These are phyloP conservation scores for Brachyptera risi DNA, from an alignment of 2,888 invertebrate genomes.

Conservation along the genomic window DNA sequence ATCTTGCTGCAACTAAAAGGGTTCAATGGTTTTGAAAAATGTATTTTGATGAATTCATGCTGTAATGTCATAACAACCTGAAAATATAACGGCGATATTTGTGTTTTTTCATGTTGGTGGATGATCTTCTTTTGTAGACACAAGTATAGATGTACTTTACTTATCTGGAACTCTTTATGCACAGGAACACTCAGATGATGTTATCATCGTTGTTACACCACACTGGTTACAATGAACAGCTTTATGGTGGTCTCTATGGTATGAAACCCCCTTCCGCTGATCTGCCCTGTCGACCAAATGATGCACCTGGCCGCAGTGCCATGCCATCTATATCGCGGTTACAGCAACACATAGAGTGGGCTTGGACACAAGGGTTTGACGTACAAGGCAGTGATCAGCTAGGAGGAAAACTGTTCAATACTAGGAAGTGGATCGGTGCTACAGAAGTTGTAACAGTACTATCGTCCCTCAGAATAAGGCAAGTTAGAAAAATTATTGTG, in stretches of 20 bases:
- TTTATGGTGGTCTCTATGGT: conserved; percentile 39
- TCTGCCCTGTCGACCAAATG: conserved; percentile 27
- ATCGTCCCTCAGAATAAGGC: conserved; percentile 76
- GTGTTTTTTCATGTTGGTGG: no score
- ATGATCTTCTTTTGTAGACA: no score
- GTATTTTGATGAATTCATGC: no score
- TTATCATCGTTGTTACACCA: conserved; percentile 73
- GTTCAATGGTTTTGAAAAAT: no score
- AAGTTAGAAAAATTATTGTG: no score
- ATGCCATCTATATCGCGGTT: conserved; percentile 83
- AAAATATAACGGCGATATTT: no score
- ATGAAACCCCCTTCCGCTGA: conserved; percentile 9
- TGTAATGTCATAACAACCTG: no score
- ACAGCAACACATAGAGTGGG: conserved; percentile 78
- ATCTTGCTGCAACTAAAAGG: no score
- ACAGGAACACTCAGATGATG: conserved; percentile 85
- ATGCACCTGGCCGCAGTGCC: conserved; percentile 55
- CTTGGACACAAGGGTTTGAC: conserved; percentile 79
- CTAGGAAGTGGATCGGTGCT: conserved; percentile 90
- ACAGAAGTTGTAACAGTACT: conserved; percentile 85
- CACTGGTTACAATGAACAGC: conserved; percentile 62
- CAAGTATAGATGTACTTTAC: no score
- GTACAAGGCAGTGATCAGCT: conserved; percentile 80
- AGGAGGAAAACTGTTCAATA: conserved; percentile 74
- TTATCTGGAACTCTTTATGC: no score